Evolutionary conservation across 2,113 vertebrate genomes (phyloP).

Genomic region (Centrocercus urophasianus): DNA sequence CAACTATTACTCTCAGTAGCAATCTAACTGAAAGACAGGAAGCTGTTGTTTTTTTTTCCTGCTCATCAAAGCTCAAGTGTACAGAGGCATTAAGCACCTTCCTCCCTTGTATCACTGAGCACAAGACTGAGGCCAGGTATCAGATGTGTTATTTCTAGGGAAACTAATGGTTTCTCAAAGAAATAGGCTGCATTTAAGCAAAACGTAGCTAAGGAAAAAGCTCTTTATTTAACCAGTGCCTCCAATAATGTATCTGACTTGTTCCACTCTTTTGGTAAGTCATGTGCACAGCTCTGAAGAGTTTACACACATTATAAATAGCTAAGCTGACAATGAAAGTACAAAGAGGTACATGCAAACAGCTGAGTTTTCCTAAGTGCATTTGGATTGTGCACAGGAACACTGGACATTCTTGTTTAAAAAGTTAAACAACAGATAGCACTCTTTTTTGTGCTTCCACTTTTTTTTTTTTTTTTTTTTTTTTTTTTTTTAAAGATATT

Average conservation of each 20-base stretch:
- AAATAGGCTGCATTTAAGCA: background rate
- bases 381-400: background rate
- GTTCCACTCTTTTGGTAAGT: background rate
- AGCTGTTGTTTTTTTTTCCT: background rate
- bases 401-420: background rate
- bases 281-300: background rate
- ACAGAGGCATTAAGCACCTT: background rate
- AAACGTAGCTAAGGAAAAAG: background rate
- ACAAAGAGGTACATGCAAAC: background rate
- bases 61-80: background rate
- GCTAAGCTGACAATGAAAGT: background rate
- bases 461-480: background rate
- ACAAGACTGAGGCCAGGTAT: background rate
- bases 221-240: background rate
- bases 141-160: background rate
- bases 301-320: background rate
- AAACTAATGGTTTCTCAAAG: background rate
- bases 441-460: background rate
- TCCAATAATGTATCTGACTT: background rate
- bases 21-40: background rate
- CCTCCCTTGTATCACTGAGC: background rate
- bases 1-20: background rate
- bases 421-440: background rate
- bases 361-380: background rate
- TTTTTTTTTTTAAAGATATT: background rate